Base-by-base conservation (phyloP, 2,888 invertebrate species). In the Tenthredo scrophulariae region DNA sequence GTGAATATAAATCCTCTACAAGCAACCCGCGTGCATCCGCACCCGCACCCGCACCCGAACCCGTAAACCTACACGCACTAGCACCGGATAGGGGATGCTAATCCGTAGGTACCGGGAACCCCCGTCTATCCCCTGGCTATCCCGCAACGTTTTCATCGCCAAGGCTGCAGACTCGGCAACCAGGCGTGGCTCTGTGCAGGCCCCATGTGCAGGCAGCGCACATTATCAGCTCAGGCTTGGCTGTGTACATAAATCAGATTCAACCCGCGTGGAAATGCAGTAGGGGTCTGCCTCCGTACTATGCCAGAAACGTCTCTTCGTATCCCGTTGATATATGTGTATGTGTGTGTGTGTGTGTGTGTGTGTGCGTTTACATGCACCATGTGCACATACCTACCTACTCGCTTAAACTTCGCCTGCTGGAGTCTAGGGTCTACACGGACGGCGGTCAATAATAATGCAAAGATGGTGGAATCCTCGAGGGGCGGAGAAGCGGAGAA, bases 211-310 rank as follows among this genome's bases (percentile, higher is more conserved):
- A 83, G 83, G 70, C 83, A 70, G 83, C 83, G 67, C 70, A 83
- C 83, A 83, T 83, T 83, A 83, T 83, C 83, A 83, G 83, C 83
- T 67, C 83, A 70, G 33, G 67, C 83, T 83, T 65, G 58, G 18
- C 83, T 46, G 83, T 70, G 83, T 67, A 83, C 83, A 83, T 83
- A 83, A 83, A 83, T 83, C 83, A 83, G 83, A 83, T 83, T 83
- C 70, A 83, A 83, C 50, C 80, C 80, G 80, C 80, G 70, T 83
- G 83, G 70, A 83, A 83, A 83, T 83, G 83, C 67, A 80, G 40
- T 40, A 46, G 67, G 83, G 83, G 83, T 65, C 46, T 37, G 67
- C 46, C 65, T 29, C n/a, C 29, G 62, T 22, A 26, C 67, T 43
- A 18, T 70, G 83, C 83, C 82, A 82, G 82, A 82, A 82, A 82